These are phyloP conservation scores for Synodontis membranacea DNA, from an alignment of 2,113 vertebrate species.

Conservation along the genomic window DNA sequence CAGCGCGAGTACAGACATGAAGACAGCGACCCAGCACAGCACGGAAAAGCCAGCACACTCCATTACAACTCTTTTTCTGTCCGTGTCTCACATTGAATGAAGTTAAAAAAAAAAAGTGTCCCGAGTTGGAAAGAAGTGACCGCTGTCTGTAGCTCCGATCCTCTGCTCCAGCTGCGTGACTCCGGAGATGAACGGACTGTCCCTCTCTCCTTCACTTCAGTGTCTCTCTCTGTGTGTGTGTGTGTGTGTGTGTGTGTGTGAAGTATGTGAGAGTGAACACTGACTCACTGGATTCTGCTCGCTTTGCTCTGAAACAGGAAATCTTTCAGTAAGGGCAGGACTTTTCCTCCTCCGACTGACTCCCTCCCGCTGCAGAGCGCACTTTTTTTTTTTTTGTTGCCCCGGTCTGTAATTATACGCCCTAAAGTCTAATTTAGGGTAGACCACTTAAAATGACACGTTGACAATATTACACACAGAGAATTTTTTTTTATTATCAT, in stretches of 20 bases:
- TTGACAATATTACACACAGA: conserved; percentile 40
- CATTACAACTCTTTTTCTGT: conserved; percentile 39
- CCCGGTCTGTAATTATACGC: conserved; percentile 53
- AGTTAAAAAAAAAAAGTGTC: neutral
- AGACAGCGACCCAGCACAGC: conserved; percentile 42
- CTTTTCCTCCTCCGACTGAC: conserved; percentile 50
- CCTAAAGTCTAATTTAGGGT: conserved; percentile 54
- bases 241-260: conserved; percentile 17
- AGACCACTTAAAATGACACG: conserved; percentile 52
- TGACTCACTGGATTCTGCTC: conserved; percentile 46
- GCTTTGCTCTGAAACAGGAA: conserved; percentile 54
- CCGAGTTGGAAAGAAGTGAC: neutral
- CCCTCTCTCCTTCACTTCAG: neutral
- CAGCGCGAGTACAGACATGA: conserved; percentile 33
- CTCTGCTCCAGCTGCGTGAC: neutral
- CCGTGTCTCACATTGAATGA: conserved; percentile 45
- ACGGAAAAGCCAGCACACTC: conserved; percentile 34
- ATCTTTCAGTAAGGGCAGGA: conserved; percentile 61
- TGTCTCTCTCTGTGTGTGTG: neutral
- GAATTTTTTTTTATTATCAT: neutral
- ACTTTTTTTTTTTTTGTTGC: conserved; percentile 31
- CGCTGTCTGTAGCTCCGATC: no score
- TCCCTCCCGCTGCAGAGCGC: conserved; percentile 30
- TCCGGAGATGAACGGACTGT: neutral
- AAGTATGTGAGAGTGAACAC: neutral